phyloP scores from a whole-genome alignment of 2,797 vertebrate species.

The Limnodromus scolopaceus region DNA sequence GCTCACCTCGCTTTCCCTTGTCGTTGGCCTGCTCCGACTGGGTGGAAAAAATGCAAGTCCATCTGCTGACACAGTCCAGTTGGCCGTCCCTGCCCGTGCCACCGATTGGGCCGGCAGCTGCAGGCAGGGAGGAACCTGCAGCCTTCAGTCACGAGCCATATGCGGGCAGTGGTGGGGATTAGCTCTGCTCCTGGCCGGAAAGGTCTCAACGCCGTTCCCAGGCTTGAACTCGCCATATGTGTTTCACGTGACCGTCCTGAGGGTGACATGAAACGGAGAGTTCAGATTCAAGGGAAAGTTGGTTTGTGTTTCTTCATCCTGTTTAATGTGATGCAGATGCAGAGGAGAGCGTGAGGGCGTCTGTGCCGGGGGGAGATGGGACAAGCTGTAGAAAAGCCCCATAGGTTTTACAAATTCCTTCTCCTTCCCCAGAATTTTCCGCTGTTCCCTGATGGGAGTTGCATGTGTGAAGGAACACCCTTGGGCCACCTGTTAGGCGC shows the following conservation, averaged over 20 bases:
- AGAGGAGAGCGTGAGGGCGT: not conserved
- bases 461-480: constrained; percentile 1
- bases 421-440: constrained; percentile 28
- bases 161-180: constrained; percentile 24
- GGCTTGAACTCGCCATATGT: constrained; percentile 30
- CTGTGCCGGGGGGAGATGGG: not conserved
- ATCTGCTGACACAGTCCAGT: constrained; percentile 9
- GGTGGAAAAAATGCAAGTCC: constrained; percentile 18
- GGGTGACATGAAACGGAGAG: constrained; percentile 8
- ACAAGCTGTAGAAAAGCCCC: constrained; percentile 20
- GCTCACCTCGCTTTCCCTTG: not conserved
- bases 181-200: constrained; percentile 47
- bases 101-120: not conserved
- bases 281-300: constrained; percentile 16
- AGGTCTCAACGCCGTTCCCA: constrained; percentile 12
- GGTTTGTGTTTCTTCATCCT: constrained; percentile 34
- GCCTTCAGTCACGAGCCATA: not conserved
- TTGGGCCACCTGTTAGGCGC: constrained; percentile 36
- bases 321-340: constrained; percentile 40
- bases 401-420: constrained; percentile 16
- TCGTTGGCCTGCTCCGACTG: not conserved
- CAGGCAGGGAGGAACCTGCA: not conserved
- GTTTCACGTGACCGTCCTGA: constrained; percentile 11
- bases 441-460: constrained; percentile 45
- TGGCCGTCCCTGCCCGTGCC: not conserved